Conservation (phyloP, 1,140 invertebrate genomes). For the Drosophila santomea region DNA sequence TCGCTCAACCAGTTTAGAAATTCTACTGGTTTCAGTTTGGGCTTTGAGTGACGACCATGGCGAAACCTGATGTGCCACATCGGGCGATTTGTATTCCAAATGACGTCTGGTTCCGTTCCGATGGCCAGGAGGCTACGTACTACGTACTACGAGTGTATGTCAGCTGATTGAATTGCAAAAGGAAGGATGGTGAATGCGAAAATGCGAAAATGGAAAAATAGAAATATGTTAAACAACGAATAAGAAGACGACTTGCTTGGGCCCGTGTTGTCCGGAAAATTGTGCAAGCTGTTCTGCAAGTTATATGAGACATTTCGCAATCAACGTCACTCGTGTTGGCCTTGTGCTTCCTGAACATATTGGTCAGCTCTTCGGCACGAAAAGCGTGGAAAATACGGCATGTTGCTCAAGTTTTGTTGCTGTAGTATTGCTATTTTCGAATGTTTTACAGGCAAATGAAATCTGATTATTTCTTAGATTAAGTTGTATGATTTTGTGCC, state of each 20-base stretch:
- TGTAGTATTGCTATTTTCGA: background rate
- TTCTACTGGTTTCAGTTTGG: conserved; percentile 50
- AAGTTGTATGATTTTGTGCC: no score
- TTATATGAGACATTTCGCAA: conserved; percentile 58
- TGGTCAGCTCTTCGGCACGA: background rate
- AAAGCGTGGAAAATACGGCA: background rate
- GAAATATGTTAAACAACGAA: background rate
- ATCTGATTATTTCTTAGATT: no score
- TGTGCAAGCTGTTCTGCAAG: conserved; percentile 50
- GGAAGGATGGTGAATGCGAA: conserved; percentile 20
- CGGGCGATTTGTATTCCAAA: conserved; percentile 77
- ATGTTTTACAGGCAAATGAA: background rate
- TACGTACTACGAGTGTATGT: conserved; percentile 12
- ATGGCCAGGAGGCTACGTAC: conserved; percentile 40
- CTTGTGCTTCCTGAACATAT: conserved; percentile 17
- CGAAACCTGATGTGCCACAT: conserved; percentile 76
- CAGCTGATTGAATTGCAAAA: conserved; percentile 77
- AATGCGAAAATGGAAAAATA: conserved; percentile 1
- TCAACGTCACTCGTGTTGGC: conserved; percentile 25
- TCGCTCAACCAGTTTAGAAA: conserved; percentile 75
- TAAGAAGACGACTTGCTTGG: background rate
- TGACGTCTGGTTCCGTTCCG: conserved; percentile 75
- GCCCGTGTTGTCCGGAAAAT: conserved; percentile 15
- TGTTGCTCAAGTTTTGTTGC: background rate
- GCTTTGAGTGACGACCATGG: conserved; percentile 64